These are phyloP conservation scores for Syngnathus rostellatus DNA, from an alignment of 2,797 vertebrate genomes.

Conservation along the genomic window DNA sequence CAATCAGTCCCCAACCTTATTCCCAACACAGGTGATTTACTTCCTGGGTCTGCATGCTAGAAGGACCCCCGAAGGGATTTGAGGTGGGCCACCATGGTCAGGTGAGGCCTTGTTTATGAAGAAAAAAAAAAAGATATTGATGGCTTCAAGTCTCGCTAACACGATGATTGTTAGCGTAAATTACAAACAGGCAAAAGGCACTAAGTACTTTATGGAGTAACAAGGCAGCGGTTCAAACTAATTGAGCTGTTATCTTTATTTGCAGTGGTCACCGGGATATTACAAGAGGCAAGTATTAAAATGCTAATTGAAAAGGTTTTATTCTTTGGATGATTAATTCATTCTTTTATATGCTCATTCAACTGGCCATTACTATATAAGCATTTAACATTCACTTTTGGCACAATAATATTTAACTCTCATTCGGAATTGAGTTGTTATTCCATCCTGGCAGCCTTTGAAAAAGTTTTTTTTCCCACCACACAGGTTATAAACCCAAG, in stretches of 20 bases:
- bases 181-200: background rate
- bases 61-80: slow-evolving; percentile 19
- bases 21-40: slow-evolving; percentile 42
- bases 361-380: background rate
- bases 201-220: background rate
- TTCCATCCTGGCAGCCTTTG: background rate
- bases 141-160: background rate
- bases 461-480: too few relatives aligned
- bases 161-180: background rate
- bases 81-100: slow-evolving; percentile 23
- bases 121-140: slow-evolving; percentile 21
- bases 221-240: background rate
- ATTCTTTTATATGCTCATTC: background rate
- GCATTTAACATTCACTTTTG: too few relatives aligned
- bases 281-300: background rate
- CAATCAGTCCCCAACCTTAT: slow-evolving; percentile 33
- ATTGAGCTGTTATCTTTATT: slow-evolving; percentile 6
- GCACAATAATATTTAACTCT: too few relatives aligned
- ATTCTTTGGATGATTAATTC: background rate
- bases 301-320: slow-evolving; percentile 5
- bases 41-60: slow-evolving; percentile 18
- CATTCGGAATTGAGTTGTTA: background rate
- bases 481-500: slow-evolving; percentile 18
- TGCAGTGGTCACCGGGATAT: background rate
- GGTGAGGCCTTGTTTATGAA: slow-evolving; percentile 28